phyloP scores from a whole-genome alignment of 2,797 vertebrate species.

The Xenopus petersii region DNA sequence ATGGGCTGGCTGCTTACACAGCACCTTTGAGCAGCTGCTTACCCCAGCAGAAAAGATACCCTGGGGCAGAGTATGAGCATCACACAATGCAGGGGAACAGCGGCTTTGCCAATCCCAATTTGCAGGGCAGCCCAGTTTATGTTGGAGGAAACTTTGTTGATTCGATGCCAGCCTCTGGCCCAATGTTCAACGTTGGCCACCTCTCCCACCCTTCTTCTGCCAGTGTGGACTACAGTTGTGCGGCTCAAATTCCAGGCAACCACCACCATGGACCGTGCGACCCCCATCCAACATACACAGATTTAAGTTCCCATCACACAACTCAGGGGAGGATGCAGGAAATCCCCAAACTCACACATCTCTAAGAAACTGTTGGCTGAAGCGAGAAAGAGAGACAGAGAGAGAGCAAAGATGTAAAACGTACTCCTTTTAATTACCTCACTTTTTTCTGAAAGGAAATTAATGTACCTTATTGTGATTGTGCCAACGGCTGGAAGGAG shows the following conservation, averaged over 20 bases:
- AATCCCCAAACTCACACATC: conserved; percentile 98
- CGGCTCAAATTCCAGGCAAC: conserved; percentile 96
- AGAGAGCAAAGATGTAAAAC: conserved; percentile 16
- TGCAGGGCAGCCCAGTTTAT: conserved; percentile 97
- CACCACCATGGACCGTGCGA: conserved; percentile 99
- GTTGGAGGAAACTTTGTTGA: conserved; percentile 98
- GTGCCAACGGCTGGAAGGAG: conserved; percentile 75
- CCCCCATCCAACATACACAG: conserved; percentile 98
- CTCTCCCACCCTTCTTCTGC: conserved; percentile 97
- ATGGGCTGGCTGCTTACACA: conserved; percentile 96
- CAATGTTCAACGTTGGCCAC: conserved; percentile 97
- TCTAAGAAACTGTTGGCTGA: conserved; percentile 72
- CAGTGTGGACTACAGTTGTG: conserved; percentile 99
- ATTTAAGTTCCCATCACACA: conserved; percentile 96
- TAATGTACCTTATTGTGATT: conserved; percentile 57
- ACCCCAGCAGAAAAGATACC: conserved; percentile 96
- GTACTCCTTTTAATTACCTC: conserved; percentile 91
- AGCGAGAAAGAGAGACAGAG: conserved; percentile 1
- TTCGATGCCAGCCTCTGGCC: conserved; percentile 97
- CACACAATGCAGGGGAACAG: conserved; percentile 91
- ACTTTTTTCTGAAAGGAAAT: conserved; percentile 75
- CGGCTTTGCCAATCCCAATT: conserved; percentile 86
- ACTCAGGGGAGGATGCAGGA: conserved; percentile 99
- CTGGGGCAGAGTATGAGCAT: conserved; percentile 92
- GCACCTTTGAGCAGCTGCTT: conserved; percentile 94